Evolutionary conservation across 2,797 vertebrate species (phyloP).

Genomic region (Cyprinodon diabolis): DNA sequence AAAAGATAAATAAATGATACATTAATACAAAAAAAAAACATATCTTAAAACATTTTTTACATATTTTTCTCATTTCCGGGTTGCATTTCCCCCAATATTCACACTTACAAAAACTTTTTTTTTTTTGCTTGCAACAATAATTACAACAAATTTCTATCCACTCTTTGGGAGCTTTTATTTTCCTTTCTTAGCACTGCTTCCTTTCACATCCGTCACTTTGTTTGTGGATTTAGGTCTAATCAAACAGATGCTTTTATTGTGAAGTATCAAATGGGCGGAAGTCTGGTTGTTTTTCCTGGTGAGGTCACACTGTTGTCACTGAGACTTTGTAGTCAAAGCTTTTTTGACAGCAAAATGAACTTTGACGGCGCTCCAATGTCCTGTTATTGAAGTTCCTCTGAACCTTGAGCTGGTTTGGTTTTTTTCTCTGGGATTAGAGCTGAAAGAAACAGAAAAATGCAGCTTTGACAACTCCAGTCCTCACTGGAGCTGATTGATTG

Average conservation of each 20-base stretch:
- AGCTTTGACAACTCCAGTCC: constrained; percentile 57
- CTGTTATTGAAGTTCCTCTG: background rate
- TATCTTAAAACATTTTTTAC: no score
- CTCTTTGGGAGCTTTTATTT: background rate
- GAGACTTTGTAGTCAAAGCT: constrained; percentile 47
- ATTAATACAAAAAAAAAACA: no score
- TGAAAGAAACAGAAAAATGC: constrained; percentile 19
- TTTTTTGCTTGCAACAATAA: no score
- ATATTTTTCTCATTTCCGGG: no score
- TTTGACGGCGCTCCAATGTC: background rate
- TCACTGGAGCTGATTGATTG: constrained; percentile 62
- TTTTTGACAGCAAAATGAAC: constrained; percentile 17
- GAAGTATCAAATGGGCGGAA: constrained; percentile 39
- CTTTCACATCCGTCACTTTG: background rate
- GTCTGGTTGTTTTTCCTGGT: constrained; percentile 48
- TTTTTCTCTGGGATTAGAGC: background rate
- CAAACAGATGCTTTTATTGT: constrained; percentile 32
- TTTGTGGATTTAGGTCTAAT: background rate
- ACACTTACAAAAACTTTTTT: no score
- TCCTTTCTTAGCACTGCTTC: background rate
- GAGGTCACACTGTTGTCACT: constrained; percentile 34
- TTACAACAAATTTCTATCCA: no score
- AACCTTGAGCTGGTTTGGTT: background rate
- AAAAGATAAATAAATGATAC: no score
- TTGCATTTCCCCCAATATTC: no score